Conservation (phyloP, 2,888 invertebrate species). For the Rhingia rostrata region DNA sequence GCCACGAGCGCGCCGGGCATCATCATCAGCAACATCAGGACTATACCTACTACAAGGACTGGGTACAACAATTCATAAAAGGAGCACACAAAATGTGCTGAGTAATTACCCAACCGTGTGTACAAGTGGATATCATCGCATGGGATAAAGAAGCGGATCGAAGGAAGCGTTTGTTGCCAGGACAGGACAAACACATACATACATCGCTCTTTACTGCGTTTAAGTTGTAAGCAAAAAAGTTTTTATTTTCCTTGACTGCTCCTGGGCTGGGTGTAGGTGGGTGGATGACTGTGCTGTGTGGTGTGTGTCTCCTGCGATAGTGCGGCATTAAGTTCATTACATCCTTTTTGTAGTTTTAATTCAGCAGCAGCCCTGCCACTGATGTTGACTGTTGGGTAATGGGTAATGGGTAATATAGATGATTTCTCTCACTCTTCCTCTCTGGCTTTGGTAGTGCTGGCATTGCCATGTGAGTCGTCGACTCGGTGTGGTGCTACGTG, state of each 20-base stretch:
- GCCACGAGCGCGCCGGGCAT: constrained; percentile 10
- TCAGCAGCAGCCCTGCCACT: constrained; percentile 28
- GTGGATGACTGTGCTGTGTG: too few species aligned
- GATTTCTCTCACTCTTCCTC: constrained; percentile 9
- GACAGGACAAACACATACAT: background rate
- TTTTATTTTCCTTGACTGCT: constrained; percentile 31
- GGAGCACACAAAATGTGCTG: constrained; percentile 70
- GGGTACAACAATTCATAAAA: constrained; percentile 57
- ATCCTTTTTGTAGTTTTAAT: constrained; percentile 73
- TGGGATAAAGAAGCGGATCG: constrained; percentile 44
- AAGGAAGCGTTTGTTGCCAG: constrained; percentile 15
- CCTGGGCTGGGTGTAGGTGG: background rate
- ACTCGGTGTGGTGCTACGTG: constrained; percentile 33
- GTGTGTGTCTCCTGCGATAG: constrained; percentile 36
- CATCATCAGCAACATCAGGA: background rate
- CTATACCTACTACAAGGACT: too few species aligned
- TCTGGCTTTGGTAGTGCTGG: constrained; percentile 18
- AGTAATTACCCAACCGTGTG: constrained; percentile 74
- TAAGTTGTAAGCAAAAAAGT: constrained; percentile 62
- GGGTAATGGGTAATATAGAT: constrained; percentile 20
- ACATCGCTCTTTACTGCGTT: background rate
- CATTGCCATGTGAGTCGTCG: constrained; percentile 57
- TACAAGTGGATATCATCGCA: constrained; percentile 70
- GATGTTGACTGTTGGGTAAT: background rate
- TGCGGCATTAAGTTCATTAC: constrained; percentile 70